These are phyloP conservation scores for Tringa solitaria DNA, from an alignment of 2,113 vertebrate species.

Conservation along the genomic window DNA sequence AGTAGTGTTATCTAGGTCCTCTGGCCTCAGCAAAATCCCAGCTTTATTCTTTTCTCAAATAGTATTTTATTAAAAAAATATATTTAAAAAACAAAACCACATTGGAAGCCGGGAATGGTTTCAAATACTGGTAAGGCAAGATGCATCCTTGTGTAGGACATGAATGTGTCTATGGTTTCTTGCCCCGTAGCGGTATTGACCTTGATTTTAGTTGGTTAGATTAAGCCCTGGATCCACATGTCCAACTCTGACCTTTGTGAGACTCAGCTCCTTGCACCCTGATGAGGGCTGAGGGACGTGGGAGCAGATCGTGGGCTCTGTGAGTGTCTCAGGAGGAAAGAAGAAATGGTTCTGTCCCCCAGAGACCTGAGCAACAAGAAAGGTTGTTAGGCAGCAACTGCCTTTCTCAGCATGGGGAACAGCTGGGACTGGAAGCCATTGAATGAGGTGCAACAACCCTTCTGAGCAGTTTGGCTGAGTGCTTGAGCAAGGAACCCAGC, in stretches of 20 bases:
- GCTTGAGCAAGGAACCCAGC: background rate
- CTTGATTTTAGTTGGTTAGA: background rate
- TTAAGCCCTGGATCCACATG: background rate
- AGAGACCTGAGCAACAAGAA: background rate
- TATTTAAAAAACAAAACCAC: background rate
- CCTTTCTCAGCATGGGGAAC: background rate
- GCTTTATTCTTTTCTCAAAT: background rate
- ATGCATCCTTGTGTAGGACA: background rate
- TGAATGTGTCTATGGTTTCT: background rate
- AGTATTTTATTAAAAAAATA: background rate
- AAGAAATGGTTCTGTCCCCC: background rate
- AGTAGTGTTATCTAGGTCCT: background rate
- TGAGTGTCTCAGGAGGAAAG: background rate
- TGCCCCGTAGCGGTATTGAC: background rate
- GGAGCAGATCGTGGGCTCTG: background rate
- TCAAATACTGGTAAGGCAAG: background rate
- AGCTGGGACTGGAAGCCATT: background rate
- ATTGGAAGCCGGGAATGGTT: background rate
- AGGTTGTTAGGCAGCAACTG: background rate
- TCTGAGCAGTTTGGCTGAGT: background rate
- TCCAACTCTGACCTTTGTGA: background rate
- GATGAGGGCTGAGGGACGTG: background rate
- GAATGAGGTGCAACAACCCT: background rate
- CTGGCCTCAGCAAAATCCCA: slow-evolving; percentile 4
- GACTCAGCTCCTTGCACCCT: background rate